Evolutionary conservation across 1,140 invertebrate species (phyloP).

Genomic region (Meloidogyne floridensis): DNA sequence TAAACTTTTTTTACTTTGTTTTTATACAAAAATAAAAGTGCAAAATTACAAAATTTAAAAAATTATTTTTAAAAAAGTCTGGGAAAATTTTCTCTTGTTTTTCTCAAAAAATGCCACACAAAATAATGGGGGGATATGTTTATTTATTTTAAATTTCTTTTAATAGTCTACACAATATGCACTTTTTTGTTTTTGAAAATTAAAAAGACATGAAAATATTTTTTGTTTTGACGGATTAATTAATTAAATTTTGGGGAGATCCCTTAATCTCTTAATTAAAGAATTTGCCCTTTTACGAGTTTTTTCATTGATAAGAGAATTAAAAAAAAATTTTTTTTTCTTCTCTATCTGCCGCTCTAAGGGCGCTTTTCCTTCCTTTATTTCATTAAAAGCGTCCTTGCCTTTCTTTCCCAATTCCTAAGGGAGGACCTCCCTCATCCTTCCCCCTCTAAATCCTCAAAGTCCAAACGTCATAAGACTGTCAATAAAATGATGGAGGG

Average conservation of each 20-base stretch:
- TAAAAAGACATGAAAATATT: too few species aligned
- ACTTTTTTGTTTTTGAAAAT: too few species aligned
- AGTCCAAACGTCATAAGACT: background rate
- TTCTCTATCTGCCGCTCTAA: too few species aligned
- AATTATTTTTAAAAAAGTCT: background rate
- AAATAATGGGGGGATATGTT: background rate
- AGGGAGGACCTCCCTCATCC: background rate
- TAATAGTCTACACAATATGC: too few species aligned
- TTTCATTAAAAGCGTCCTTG: background rate
- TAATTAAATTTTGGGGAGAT: too few species aligned
- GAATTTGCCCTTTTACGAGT: too few species aligned
- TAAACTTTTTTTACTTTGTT: background rate
- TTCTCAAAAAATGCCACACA: background rate
- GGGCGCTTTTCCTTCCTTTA: background rate
- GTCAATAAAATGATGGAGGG: background rate
- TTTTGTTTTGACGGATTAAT: too few species aligned
- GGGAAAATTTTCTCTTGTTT: background rate
- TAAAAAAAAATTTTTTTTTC: too few species aligned
- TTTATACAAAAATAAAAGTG: background rate
- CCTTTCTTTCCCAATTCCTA: background rate
- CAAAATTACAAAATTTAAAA: slow-evolving; percentile 1
- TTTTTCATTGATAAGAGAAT: too few species aligned
- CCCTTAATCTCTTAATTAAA: too few species aligned
- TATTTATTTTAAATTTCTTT: too few species aligned
- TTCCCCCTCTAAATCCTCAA: too few species aligned